These are phyloP conservation scores for Cuculus canorus DNA, from an alignment of 2,797 vertebrate genomes.

Conservation along the genomic window DNA sequence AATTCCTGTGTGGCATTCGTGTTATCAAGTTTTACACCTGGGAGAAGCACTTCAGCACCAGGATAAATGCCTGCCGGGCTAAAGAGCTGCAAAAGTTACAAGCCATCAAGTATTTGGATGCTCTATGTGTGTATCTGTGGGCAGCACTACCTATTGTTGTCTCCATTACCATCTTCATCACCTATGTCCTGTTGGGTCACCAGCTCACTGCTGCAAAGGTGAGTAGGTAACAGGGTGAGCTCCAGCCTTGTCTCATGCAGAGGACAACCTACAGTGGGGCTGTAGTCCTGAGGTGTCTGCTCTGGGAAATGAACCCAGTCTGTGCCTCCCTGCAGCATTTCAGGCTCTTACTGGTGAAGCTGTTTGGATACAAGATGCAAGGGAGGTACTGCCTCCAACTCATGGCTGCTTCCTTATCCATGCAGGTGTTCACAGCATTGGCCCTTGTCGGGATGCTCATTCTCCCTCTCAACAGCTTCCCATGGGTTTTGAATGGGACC, in stretches of 20 bases:
- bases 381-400: background rate
- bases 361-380: background rate
- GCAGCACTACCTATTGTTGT: slow-evolving; percentile 92
- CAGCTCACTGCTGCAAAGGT: slow-evolving; percentile 95
- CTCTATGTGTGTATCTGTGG: slow-evolving; percentile 95
- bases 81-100: slow-evolving; percentile 85
- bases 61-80: slow-evolving; percentile 79
- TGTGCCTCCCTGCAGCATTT: background rate
- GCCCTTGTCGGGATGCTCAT: slow-evolving; percentile 94
- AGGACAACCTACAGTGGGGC: background rate
- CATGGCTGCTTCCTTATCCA: background rate
- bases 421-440: slow-evolving; percentile 93
- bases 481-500: slow-evolving; percentile 92
- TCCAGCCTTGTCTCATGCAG: background rate
- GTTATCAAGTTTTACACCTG: slow-evolving; percentile 95
- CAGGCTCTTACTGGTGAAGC: background rate
- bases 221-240: background rate
- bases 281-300: background rate
- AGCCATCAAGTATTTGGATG: slow-evolving; percentile 90
- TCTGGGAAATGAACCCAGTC: background rate
- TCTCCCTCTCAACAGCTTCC: slow-evolving; percentile 91
- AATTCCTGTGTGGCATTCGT: slow-evolving; percentile 90
- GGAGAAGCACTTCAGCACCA: slow-evolving; percentile 86
- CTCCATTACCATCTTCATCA: slow-evolving; percentile 93
- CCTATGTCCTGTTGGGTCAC: slow-evolving; percentile 89